Base-by-base conservation (phyloP, 2,113 vertebrate genomes). In the Phrynocephalus versicolor region DNA sequence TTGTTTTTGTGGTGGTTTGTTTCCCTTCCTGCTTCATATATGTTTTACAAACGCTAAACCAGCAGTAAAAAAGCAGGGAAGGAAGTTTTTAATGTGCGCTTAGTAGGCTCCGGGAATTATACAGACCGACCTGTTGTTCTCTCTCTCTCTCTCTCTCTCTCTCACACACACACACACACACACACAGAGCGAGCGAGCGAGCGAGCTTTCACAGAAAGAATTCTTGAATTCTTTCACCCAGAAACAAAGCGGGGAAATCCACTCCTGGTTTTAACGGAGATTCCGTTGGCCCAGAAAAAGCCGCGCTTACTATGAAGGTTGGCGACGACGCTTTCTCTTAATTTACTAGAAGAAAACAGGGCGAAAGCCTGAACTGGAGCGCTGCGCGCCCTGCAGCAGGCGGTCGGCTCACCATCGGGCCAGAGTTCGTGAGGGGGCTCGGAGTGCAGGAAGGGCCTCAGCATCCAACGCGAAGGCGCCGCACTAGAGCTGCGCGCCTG, bases 291-390 rank as follows among this genome's bases (percentile, higher is more conserved):
- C 25, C 39, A 65, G 62, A n/a, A 73, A 39, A 65, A 14, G 19
- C 74, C 55, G 30, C 39, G 13, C 35, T 41, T 16, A 65, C n/a
- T 33, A 12, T 25, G 19, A 83, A 65, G 25, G 10, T n/a, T 33
- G 37, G 23, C 64, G 75, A 55, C 10, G 67, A 13, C 73, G 57
- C 41, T 72, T 72, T 83, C 57, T 73, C n/a, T 73, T 62, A 83
- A 79, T 83, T 83, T 83, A 65, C 75, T 72, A 79, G 45, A 72
- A 62, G 55, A 39, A 77, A 55, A 64, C 64, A 4, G 79, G 41
- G 70, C 71, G 37, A 85, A 85, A 85, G 65, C 39, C 74, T 73
- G 58, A 39, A n/a, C 55, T 79, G 81, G 75, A 87, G 18, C 41
- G 3, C 1, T 19, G 27, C 14, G 25, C 10, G 30, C 64, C 55